A percentile compares a stretch with the other conserved stretches of the same genome.
Conservation (phyloP, 2,113 vertebrate genomes). For the Paedocypris sp. region DNA sequence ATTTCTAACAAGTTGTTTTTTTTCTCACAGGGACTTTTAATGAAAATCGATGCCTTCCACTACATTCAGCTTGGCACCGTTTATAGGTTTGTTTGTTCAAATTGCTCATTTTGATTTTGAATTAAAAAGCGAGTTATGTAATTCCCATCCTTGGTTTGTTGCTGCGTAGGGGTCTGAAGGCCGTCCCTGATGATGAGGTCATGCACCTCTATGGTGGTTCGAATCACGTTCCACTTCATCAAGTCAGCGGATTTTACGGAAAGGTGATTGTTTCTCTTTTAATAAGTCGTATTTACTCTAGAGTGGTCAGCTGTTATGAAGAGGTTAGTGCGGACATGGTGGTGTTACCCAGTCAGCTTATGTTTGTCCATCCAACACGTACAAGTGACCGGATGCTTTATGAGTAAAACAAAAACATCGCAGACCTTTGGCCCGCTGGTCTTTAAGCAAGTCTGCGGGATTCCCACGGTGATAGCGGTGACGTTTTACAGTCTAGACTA, state of each 20-base stretch:
- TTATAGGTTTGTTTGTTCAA: constrained; percentile 51
- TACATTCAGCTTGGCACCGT: constrained; percentile 74
- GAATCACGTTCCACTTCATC: constrained; percentile 65
- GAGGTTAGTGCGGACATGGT: neutral
- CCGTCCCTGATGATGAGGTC: constrained; percentile 69
- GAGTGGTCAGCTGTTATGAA: neutral
- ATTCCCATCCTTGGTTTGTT: neutral
- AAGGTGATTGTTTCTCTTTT: constrained; percentile 52
- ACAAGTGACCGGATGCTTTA: neutral
- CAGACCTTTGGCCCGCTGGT: neutral
- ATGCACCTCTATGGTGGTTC: constrained; percentile 64
- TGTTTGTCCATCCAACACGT: neutral
- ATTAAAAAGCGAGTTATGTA: neutral
- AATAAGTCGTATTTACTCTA: neutral
- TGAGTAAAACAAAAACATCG: neutral
- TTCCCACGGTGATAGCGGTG: neutral
- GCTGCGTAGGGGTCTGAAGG: constrained; percentile 60
- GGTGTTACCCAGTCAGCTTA: neutral
- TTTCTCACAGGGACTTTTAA: constrained; percentile 56
- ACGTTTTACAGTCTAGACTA: neutral
- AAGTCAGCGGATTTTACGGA: constrained; percentile 76
- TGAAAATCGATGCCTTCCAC: constrained; percentile 73
- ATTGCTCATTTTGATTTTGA: neutral
- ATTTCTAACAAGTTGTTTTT: no score
- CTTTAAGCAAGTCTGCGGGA: neutral